Base-by-base conservation (phyloP, 2,797 vertebrate genomes). In the Arctocebus calabarensis region DNA sequence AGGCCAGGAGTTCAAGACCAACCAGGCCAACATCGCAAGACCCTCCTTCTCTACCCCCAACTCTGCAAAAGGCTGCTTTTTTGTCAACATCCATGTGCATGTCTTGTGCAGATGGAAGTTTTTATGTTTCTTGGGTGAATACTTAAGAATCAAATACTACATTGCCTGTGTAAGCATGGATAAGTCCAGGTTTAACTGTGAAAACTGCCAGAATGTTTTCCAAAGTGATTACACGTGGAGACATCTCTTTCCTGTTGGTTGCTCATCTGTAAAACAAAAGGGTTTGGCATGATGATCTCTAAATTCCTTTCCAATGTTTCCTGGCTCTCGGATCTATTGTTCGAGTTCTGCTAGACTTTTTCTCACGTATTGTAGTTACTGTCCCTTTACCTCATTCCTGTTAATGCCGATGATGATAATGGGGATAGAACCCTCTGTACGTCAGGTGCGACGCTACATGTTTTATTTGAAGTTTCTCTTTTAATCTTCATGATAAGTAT, bases 401-500 rank as follows among this genome's bases (percentile, higher is more conserved):
- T 93, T 70, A 68, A 22, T 78, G 22, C 61, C 5, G 81, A 45
- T 74, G 52, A 62, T 52, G 27, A 27, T 75, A 55, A 29, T 61
- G 59, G 43, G 62, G 37, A 43, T 45, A 68, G 82, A 78, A 84
- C 90, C 5, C 16, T 82, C 45, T 74, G 32, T 64, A 27, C 32
- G 32, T 70, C 32, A 73, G 40, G n/a, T 16, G 57, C 14, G 70
- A 32, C 29, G 3, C 23, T 68, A 75, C 81, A 16, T 32, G 12
- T 85, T 90, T 92, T 68, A 32, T 37, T 13, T 48, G 55, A 84
- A 64, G 84, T 91, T 95, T 92, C 45, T 91, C 29, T 55, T 37
- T 79, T 66, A 81, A 52, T 78, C 11, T 34, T 86, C 14, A 34
- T 2, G 55, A 19, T 27, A 79, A 91, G 7, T 32, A 88, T 73